phyloP scores from a whole-genome alignment of 2,797 vertebrate genomes.

The Cephalopachus bancanus region DNA sequence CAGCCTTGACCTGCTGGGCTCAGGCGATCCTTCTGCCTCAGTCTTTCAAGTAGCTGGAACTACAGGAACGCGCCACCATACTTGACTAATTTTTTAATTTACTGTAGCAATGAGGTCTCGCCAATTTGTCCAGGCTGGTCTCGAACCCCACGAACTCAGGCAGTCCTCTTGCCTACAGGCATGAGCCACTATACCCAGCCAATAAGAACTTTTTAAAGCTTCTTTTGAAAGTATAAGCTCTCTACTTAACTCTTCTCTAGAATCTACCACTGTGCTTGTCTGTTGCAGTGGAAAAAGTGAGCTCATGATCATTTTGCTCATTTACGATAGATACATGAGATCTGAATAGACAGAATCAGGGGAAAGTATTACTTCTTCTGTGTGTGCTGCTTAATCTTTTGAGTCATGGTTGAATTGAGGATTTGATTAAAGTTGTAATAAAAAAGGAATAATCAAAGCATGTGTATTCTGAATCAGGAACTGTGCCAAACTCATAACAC shows the following conservation, averaged over 20 bases:
- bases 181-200: too few relatives aligned
- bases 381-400: neutral
- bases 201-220: neutral
- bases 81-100: too few relatives aligned
- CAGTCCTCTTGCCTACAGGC: too few relatives aligned
- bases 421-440: conserved; percentile 13
- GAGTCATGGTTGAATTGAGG: neutral
- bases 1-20: too few relatives aligned
- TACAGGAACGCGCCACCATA: too few relatives aligned
- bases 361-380: neutral
- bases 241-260: neutral
- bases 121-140: too few relatives aligned
- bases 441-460: conserved; percentile 12
- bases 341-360: neutral
- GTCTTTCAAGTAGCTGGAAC: too few relatives aligned
- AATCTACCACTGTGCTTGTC: neutral
- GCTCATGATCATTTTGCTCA: neutral
- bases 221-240: neutral
- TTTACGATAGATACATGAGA: neutral
- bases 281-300: neutral
- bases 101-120: too few relatives aligned
- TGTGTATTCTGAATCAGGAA: neutral
- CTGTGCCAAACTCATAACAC: neutral
- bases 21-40: too few relatives aligned
- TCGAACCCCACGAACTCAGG: too few relatives aligned